phyloP scores from a whole-genome alignment of 2,113 vertebrate genomes.

The Elaphurus davidianus region DNA sequence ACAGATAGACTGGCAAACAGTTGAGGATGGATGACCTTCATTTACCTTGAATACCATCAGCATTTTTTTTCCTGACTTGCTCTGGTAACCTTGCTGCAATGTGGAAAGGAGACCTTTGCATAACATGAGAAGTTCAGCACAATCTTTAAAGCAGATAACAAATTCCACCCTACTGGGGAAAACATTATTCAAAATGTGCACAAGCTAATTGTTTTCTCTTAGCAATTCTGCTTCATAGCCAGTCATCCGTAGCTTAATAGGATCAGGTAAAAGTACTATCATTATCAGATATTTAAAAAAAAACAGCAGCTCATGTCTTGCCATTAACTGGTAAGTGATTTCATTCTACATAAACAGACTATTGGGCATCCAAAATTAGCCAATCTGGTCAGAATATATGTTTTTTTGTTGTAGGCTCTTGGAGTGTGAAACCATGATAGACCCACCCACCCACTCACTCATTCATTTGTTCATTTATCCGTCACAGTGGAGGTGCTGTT shows the following conservation, averaged over 20 bases:
- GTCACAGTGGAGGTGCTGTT: background rate
- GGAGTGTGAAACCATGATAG: background rate
- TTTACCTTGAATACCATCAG: background rate
- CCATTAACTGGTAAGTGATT: background rate
- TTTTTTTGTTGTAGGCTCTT: background rate
- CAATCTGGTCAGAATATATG: background rate
- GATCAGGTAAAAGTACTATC: background rate
- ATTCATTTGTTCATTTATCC: background rate
- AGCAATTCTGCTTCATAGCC: background rate
- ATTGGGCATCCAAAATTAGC: background rate
- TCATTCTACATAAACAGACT: background rate
- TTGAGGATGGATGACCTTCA: background rate
- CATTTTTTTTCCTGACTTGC: background rate
- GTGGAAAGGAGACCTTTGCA: background rate
- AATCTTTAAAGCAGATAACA: background rate
- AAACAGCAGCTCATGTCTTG: background rate
- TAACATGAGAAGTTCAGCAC: background rate
- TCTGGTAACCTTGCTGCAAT: background rate
- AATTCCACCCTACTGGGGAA: background rate
- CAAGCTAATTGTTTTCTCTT: background rate
- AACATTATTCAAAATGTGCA: background rate
- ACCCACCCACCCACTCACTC: rapidly evolving
- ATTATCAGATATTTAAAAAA: background rate
- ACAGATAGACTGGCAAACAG: background rate
- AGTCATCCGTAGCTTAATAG: background rate